A percentile compares a stretch with the other conserved stretches of the same genome.
phyloP scores from a whole-genome alignment of 2,888 invertebrate genomes.

The Rotaria magnacalcarata region DNA sequence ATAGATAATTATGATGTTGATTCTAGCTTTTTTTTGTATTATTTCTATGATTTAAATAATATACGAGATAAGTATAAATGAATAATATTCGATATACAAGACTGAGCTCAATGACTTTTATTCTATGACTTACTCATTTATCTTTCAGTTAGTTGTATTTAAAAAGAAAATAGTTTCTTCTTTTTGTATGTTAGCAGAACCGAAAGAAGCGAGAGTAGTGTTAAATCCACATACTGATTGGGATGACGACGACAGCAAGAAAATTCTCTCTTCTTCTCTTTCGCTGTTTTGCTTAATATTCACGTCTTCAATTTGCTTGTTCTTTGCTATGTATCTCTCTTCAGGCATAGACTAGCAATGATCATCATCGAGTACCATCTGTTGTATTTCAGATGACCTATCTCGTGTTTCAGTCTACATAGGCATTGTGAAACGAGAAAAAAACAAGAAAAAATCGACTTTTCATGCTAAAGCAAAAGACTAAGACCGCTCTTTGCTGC shows the following conservation, averaged over 20 bases:
- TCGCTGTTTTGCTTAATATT: not conserved
- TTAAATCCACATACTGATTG: slow-evolving; percentile 21
- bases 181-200: not conserved
- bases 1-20: not conserved
- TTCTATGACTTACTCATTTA: not conserved
- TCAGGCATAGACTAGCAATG: not conserved
- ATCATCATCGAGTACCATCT: slow-evolving; percentile 23
- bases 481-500: not conserved
- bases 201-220: not conserved
- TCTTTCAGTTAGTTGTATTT: not conserved
- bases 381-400: not conserved
- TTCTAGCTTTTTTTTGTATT: not conserved
- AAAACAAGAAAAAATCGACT: not conserved
- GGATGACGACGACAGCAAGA: not conserved
- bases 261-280: not conserved
- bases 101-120: not conserved
- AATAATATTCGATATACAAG: not conserved
- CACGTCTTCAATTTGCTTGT: not conserved
- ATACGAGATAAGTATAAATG: not conserved
- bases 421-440: not conserved
- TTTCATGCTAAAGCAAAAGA: not conserved
- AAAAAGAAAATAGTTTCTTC: not conserved
- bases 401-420: not conserved
- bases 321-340: not conserved
- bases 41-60: not conserved